Base-by-base conservation (phyloP, 2,888 invertebrate species). In the Tiliacea citrago region DNA sequence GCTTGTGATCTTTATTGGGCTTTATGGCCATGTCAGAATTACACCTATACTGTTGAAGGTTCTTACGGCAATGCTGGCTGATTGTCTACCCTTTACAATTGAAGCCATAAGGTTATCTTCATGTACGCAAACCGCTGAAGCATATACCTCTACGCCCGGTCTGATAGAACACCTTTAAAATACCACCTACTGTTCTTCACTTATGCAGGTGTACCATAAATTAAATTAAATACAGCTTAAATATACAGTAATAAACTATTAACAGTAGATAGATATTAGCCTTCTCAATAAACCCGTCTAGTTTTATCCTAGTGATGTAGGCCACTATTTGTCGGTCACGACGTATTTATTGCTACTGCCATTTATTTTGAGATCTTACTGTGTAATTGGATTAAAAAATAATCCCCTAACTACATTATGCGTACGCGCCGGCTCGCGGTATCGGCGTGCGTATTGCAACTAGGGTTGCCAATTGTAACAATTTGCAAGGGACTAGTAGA, bases 311-410 rank as follows among this genome's bases (percentile, higher is more conserved):
- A 82, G 84, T 83, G 79, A 87, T 89, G 88, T 84, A 86, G 87
- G 82, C 83, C 81, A 86, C 82, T 84, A 87, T 83, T 86, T 84
- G 84, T 82, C 80, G 69, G 80, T 84, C 86, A 82, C 86, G 89
- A 88, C 84, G 83, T 89, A 86, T 90, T 91, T 91, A 91, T 91
- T 85, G 82, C 84, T 63, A 68, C 82, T 69, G 70, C 73, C 83
- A 83, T 88, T 86, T 90, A 91, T 90, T 91, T 91, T 86, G 75
- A 90, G 89, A 90, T 84, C 85, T 82, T 68, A 69, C 84, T 76
- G 81, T 86, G 77, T 85, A 79, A 87, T 86, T 89, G 90, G 86
- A 89, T 88, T 88, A 88, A 86, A 88, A 89, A 86, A 85, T 82
- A 86, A 86, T 86, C 78, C 74, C 58, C 49, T 81, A 62, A 53